A percentile compares a stretch with the other conserved stretches of the same genome.
Evolutionary conservation across 2,888 invertebrate species (phyloP).

Genomic region (Cinara cedri): DNA sequence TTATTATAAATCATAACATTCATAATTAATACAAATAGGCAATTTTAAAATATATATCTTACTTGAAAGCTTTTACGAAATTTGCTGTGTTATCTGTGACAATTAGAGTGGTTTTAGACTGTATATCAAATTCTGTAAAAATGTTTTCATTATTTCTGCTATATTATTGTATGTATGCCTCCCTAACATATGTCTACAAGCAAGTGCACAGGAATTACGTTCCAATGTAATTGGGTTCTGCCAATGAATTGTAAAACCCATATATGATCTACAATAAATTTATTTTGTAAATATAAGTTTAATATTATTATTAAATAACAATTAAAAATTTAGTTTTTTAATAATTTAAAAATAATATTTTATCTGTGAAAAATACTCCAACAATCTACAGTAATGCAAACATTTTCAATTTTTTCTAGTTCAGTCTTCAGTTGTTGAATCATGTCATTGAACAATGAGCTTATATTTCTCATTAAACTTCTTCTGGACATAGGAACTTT

Average conservation of each 20-base stretch:
- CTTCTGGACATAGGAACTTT: slow-evolving; percentile 23
- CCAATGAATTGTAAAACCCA: too few species aligned
- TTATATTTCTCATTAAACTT: slow-evolving; percentile 14
- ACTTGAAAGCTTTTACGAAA: slow-evolving; percentile 13
- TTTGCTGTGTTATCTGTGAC: slow-evolving; percentile 16
- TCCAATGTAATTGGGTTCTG: too few species aligned
- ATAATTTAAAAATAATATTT: slow-evolving; percentile 10
- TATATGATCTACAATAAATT: too few species aligned
- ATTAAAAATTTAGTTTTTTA: slow-evolving; percentile 17
- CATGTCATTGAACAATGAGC: too few species aligned
- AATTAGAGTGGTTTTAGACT: slow-evolving; percentile 9
- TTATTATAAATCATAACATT: too few species aligned
- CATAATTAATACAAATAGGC: too few species aligned
- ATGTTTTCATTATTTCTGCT: background rate
- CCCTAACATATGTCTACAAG: too few species aligned
- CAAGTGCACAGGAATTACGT: too few species aligned
- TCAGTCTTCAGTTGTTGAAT: slow-evolving; percentile 24
- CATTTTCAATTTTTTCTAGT: background rate
- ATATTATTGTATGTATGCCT: slow-evolving; percentile 22
- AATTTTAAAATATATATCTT: slow-evolving; percentile 7
- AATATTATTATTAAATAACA: background rate
- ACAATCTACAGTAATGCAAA: slow-evolving; percentile 7
- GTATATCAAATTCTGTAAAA: slow-evolving; percentile 22
- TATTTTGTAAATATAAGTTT: too few species aligned
- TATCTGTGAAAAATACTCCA: slow-evolving; percentile 2